Evolutionary conservation across 1,140 invertebrate species (phyloP).

Genomic region (Aethina tumida): DNA sequence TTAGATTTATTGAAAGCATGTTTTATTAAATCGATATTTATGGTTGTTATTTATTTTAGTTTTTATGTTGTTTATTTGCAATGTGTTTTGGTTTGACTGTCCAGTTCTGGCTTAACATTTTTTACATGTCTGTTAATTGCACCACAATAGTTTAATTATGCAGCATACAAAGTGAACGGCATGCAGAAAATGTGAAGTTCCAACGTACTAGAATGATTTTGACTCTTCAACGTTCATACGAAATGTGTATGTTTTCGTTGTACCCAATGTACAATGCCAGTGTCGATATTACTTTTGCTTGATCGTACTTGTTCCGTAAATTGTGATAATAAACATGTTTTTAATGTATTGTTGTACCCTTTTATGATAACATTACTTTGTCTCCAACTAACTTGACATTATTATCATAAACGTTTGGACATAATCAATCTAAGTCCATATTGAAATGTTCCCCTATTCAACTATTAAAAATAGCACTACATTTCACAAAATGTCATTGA

Average conservation of each 20-base stretch:
- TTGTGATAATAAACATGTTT: constrained; percentile 35
- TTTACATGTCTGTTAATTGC: constrained; percentile 7
- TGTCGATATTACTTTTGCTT: constrained; percentile 17
- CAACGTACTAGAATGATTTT: constrained; percentile 2
- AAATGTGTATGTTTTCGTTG: constrained; percentile 12
- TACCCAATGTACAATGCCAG: constrained; percentile 21
- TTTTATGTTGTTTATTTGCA: constrained; percentile 27
- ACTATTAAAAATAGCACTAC: constrained; percentile 4
- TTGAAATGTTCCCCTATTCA: constrained; percentile 5
- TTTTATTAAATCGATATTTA: constrained; percentile 29
- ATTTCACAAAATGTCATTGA: constrained; percentile 9
- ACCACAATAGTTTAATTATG: constrained; percentile 11
- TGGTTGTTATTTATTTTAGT: constrained; percentile 32
- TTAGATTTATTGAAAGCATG: constrained; percentile 28
- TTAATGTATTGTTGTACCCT: constrained; percentile 26
- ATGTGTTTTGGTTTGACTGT: constrained; percentile 15
- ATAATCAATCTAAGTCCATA: constrained; percentile 9
- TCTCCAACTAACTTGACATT: constrained; percentile 9
- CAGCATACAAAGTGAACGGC: constrained; percentile 2
- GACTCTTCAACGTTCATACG: constrained; percentile 5
- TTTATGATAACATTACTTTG: constrained; percentile 19
- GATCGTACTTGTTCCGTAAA: constrained; percentile 27
- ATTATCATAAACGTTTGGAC: constrained; percentile 13
- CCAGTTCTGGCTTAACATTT: constrained; percentile 11
- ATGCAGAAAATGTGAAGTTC: constrained; percentile 10